Base-by-base conservation (phyloP, 2,888 invertebrate species). In the Syrista parreyssii region DNA sequence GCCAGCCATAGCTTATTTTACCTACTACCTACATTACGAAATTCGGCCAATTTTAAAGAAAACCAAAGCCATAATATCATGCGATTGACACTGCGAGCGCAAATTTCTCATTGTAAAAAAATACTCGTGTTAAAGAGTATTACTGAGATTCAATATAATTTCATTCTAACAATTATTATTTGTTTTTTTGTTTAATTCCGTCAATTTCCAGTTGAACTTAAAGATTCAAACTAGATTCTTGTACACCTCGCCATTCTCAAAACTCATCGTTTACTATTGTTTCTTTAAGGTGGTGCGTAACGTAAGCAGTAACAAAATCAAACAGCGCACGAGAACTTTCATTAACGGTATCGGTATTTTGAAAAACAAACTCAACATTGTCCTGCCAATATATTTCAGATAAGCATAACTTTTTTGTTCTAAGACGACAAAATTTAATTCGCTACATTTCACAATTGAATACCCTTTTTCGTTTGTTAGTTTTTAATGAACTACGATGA, bases 251-350 rank as follows among this genome's bases (percentile, higher is more conserved):
- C 69, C 40, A 76, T 75, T 76, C 69, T 74, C 78, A 76, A 73
- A 80, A 77, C 77, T 80, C 76, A 78, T 79, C 79, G 78, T 40
- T 72, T 73, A 33, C 77, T 76, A 68, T 75, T 79, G 73, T 78
- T 85, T 83, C 84, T 86, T 85, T 85, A 82, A 85, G 83, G 77
- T 80, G 84, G 83, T 87, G 84, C 86, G 85, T 88, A 86, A 84
- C 83, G 84, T 84, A 87, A 86, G 85, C 79, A 84, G 85, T 82
- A 84, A 80, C 40, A 80, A 55, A 55, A 55, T 55, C 23, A 55
- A 23, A 55, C 55, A 55, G 55, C 55, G 55, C 55, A 55, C 55
- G 55, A 55, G 55, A 55, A 55, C 55, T 55, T 23, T 55, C 55
- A 55, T 55, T 55, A 23, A 55, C 23, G 55, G 55, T 55, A 55